Evolutionary conservation across 2,113 vertebrate species (phyloP), one percentile per base, ranked within the genome.

Genomic region (Megaceryle torquata): DNA sequence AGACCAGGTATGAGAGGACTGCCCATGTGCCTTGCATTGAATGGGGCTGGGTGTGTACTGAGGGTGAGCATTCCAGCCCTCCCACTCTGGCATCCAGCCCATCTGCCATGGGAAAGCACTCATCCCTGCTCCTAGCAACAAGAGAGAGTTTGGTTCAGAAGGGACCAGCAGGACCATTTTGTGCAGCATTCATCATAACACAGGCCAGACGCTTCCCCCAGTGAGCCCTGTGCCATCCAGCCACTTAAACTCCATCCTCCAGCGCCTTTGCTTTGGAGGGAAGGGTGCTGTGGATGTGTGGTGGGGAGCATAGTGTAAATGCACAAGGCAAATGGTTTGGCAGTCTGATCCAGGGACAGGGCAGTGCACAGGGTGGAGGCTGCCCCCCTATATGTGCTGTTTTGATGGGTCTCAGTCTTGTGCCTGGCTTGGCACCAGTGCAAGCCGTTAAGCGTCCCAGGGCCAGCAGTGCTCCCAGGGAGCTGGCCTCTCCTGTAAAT

Each of bases 171-270:
- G 80, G 54, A 75, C 56, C 21, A 15, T 56, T 80, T 43, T 43
- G 35, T 31, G 48, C 9, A 5, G 48, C 37, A 28, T 85, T 33
- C 33, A 14, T 25, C 0, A 0, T 25, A 33, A 67, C 31, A n/a
- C 24, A 11, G 68, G 60, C 29, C 46, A 48, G 31, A 31, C 26
- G 11, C 50, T 70, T 33, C 20, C 35, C 48, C 22, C 25, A 37
- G 2, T 0, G 2, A 56, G 11, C 60, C 54, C 39, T 1, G 1
- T 37, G 9, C 17, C 11, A 6, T 11, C 33, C 6, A 0, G 33
- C 28, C 0, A 1, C 8, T 72, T 67, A 46, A 54, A 78, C 39
- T 54, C 59, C 59, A 37, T 59, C 46, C 25, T 67, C 21, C 70
- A 35, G 51, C 1, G 0, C 44, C 29, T 54, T 43, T 50, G 67